A percentile compares a stretch with the other conserved stretches of the same genome.
Conservation (phyloP, 2,797 vertebrate species). For the Cyprinella venusta region DNA sequence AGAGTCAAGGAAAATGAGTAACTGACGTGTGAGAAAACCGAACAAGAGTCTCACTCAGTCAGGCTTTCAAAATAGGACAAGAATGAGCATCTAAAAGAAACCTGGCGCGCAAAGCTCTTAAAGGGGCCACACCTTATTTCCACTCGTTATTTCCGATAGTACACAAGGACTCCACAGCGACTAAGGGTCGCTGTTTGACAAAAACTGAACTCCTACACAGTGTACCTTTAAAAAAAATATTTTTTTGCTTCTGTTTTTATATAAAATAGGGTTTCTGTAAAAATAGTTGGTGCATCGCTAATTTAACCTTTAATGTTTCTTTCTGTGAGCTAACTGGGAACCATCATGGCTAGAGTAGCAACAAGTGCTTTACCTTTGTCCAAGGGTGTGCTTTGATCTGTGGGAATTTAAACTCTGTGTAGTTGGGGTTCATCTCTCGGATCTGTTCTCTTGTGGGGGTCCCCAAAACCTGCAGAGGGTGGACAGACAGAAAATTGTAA, state of each 20-base stretch:
- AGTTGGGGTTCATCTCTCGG: conserved; percentile 96
- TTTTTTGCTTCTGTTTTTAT: neutral
- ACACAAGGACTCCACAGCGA: too few species aligned
- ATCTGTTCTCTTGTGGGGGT: conserved; percentile 96
- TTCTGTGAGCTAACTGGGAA: neutral
- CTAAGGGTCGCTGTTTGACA: too few species aligned
- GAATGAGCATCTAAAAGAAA: too few species aligned
- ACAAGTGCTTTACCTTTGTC: conserved; percentile 68
- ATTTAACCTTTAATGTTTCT: neutral
- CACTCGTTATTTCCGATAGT: too few species aligned
- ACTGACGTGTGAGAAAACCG: too few species aligned
- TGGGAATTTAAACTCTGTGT: conserved; percentile 96
- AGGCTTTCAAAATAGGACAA: too few species aligned
- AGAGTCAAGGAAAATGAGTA: too few species aligned
- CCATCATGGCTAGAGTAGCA: neutral
- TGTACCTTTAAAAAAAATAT: too few species aligned
- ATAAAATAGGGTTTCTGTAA: neutral
- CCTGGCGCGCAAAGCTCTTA: too few species aligned
- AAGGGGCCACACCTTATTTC: too few species aligned
- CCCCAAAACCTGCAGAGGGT: conserved; percentile 84
- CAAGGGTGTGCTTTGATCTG: conserved; percentile 97
- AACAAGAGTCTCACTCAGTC: too few species aligned
- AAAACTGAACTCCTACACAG: too few species aligned
- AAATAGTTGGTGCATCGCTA: neutral
- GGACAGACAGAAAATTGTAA: neutral